Evolutionary conservation across 23 tunicate species (phyloP), one percentile per base, ranked within the genome.

Genomic region (Oikopleura vanhoeffeni): DNA sequence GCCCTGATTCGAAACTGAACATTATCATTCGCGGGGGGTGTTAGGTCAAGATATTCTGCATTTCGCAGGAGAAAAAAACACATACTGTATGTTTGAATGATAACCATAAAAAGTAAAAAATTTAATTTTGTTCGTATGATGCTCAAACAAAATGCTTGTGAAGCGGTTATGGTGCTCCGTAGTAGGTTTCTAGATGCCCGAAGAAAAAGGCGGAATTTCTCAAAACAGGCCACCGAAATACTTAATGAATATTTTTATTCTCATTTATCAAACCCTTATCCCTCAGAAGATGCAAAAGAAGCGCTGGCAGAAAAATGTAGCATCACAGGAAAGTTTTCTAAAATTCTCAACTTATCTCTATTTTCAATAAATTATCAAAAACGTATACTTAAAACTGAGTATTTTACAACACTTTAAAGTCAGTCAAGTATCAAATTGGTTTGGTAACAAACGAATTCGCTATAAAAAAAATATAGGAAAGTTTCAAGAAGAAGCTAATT

Each of bases 401-500:
- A n/a, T n/a, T n/a, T n/a, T n/a, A n/a, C n/a, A n/a, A n/a, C n/a
- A n/a, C n/a, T n/a, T n/a, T n/a, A n/a, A n/a, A n/a, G n/a, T n/a
- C n/a, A 0, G 0, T 2, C 83, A 92, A 92, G 97, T 92, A 57
- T 92, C 97, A 28, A 92, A 92, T 82, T 92, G 97, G 97, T 92
- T 92, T 41, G 97, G 97, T 67, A 92, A 92, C 87, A 92, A 92
- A 76, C 84, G 97, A 39, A 92, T 92, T 57, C 89, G 97, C 30
- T 92, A 92, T 90, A 92, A 92, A 87, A 92, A 92, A 84, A 92
- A 92, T 83, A 92, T 92, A 82, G 97, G 97, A 39, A 92, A 92
- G 86, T 92, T 92, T 76, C 97, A 92, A 82, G 97, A 92, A 87
- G 97, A 92, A 71, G 97, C 97, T 1, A 92, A 92, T 84, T 79